These are phyloP conservation scores for Ursus arctos DNA, from an alignment of 2,113 vertebrate species.

Conservation along the genomic window DNA sequence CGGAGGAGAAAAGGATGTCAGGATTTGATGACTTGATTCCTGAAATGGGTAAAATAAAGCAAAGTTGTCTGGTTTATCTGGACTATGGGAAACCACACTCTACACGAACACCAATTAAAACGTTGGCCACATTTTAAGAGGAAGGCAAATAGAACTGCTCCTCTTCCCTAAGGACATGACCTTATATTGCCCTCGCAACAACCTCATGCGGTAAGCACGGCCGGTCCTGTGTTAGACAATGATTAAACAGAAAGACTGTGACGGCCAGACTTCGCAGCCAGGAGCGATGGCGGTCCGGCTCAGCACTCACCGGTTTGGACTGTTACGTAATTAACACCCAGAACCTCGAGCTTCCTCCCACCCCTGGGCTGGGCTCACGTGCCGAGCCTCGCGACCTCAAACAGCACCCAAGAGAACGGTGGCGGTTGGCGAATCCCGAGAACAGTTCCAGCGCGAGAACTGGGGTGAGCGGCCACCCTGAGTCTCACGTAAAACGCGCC, in stretches of 20 bases:
- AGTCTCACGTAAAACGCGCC: neutral
- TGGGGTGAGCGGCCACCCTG: rapidly evolving
- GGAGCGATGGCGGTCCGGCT: rapidly evolving
- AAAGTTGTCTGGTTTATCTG: neutral
- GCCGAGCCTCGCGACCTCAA: neutral
- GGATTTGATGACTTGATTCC: neutral
- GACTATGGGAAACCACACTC: neutral
- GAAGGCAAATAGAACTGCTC: neutral
- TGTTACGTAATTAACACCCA: constrained; percentile 8
- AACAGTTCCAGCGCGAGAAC: neutral
- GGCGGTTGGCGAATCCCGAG: rapidly evolving
- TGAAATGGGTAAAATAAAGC: neutral
- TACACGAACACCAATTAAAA: neutral
- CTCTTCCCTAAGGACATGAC: neutral
- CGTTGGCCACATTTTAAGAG: neutral
- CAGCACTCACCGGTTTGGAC: neutral
- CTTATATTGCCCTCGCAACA: neutral
- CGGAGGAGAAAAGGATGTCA: neutral
- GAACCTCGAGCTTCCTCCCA: too few species aligned
- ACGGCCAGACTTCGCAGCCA: neutral
- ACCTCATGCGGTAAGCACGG: neutral
- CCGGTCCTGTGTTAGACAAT: neutral
- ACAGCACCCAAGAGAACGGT: rapidly evolving
- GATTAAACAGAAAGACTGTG: neutral
- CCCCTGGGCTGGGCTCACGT: neutral